Evolutionary conservation across 2,113 vertebrate species (phyloP), one percentile per base, ranked within the genome.

Genomic region (Marcusenius ussheri): DNA sequence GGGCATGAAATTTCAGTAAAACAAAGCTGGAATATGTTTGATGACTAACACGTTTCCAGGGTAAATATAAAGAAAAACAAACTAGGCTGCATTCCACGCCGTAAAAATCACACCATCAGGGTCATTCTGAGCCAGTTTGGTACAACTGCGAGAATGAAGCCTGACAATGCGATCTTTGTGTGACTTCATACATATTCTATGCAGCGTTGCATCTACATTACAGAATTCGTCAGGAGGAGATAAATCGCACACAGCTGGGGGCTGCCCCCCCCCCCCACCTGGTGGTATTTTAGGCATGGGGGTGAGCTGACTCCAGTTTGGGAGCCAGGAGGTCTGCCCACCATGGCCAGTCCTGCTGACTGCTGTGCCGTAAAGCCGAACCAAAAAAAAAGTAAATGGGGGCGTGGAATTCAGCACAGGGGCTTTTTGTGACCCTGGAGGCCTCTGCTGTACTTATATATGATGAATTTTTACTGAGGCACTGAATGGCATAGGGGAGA

Each of bases 1-100:
- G 35, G 74, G 35, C 74, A 77, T 19, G 17, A 19, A 17, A 42
- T 39, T 42, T 80, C 15, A 4, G 35, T 80, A 80, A 17, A 42
- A 17, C 31, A 39, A 39, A 77, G 3, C 27, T 15, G 17, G 17
- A 7, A 19, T 42, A 5, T 0, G 11, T 35, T 39, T 80, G 74
- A 80, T 35, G 74, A 7, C 15, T 80, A 42, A 80, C 74, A 42
- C 35, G 74, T 46, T 84, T 24, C 83, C 77, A 83, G 39, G 77
- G 42, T 42, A 45, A 45, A 95, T 94, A 95, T 95, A 95, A 92
- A 90, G 74, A 80, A 77, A 77, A 80, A 47, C 62, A 70, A 89
- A 91, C 94, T 91, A 93, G 94, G 94, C 93, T 94, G 92, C 39
- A 21, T 45, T n/a, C 45, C 83, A 84, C 8, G 8, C 21, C 19